Percentiles rank a stretch among this genome's conserved stretches.
phyloP scores from a whole-genome alignment of 2,113 vertebrate species.

The Pygathrix nemaeus region DNA sequence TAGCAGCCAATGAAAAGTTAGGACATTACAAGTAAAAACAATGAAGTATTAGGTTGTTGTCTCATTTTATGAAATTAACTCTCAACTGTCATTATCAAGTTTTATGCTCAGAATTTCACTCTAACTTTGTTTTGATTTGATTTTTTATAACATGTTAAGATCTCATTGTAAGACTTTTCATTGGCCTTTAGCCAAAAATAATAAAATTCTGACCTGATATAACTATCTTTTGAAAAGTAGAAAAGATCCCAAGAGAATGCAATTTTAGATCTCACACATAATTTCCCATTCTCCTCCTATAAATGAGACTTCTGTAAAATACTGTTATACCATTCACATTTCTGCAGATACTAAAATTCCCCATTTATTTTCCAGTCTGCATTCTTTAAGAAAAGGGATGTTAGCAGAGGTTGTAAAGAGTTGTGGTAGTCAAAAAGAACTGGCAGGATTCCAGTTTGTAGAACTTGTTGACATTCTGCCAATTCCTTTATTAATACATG shows the following conservation, averaged over 20 bases:
- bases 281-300: slow-evolving; percentile 72
- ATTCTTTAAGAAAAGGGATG: slow-evolving; percentile 65
- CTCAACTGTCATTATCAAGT: background rate
- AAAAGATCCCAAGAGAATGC: slow-evolving; percentile 69
- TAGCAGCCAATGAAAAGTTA: background rate
- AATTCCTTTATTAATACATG: slow-evolving; percentile 57
- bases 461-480: slow-evolving; percentile 67
- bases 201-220: slow-evolving; percentile 71
- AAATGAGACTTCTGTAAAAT: slow-evolving; percentile 76
- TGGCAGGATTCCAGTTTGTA: slow-evolving; percentile 53
- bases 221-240: slow-evolving; percentile 68
- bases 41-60: background rate
- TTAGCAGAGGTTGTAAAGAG: slow-evolving; percentile 51
- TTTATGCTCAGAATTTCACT: slow-evolving; percentile 25
- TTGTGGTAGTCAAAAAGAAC: slow-evolving; percentile 53
- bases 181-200: slow-evolving; percentile 71
- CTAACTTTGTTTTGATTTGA: slow-evolving; percentile 38
- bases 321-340: slow-evolving; percentile 77
- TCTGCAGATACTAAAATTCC: slow-evolving; percentile 76
- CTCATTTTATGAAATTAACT: slow-evolving; percentile 27
- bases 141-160: slow-evolving; percentile 60
- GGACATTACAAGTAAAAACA: background rate
- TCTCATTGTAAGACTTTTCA: slow-evolving; percentile 53
- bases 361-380: slow-evolving; percentile 73
- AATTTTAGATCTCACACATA: slow-evolving; percentile 75